These are phyloP conservation scores for Papilio dardanus DNA, from an alignment of 1,140 invertebrate species.

Conservation along the genomic window DNA sequence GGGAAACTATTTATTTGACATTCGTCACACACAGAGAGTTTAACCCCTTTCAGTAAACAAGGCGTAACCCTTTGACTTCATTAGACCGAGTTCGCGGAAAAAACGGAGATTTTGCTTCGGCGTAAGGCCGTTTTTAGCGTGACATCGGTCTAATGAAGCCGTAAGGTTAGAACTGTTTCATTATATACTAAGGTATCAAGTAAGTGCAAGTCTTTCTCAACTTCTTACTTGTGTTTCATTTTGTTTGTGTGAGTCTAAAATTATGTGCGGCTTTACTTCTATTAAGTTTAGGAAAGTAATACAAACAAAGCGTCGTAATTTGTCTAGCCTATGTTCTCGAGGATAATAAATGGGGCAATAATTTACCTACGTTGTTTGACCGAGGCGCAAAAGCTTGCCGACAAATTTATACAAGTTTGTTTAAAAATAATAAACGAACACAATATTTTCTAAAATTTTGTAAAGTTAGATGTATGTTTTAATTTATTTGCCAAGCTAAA, in stretches of 20 bases:
- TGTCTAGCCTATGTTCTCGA: conserved; percentile 22
- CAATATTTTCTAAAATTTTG: neutral
- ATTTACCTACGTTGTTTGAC: conserved; percentile 21
- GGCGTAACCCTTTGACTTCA: too few relatives aligned
- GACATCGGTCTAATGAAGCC: too few relatives aligned
- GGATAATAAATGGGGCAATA: neutral
- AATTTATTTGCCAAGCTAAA: too few relatives aligned
- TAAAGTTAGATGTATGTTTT: too few relatives aligned
- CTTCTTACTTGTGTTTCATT: too few relatives aligned
- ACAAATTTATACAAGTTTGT: neutral
- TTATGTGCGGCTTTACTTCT: conserved; percentile 3
- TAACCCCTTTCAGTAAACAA: too few relatives aligned
- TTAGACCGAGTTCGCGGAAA: too few relatives aligned
- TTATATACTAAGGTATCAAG: neutral
- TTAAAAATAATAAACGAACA: neutral
- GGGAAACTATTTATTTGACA: too few relatives aligned
- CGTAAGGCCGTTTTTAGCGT: too few relatives aligned
- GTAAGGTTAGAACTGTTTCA: neutral
- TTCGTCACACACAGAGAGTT: too few relatives aligned
- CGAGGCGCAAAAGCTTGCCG: neutral
- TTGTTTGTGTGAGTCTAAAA: neutral
- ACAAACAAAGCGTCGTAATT: conserved; percentile 22
- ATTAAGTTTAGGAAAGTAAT: conserved; percentile 11
- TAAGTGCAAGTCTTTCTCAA: too few relatives aligned
- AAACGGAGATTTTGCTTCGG: too few relatives aligned